A percentile compares a stretch with the other conserved stretches of the same genome.
Conservation (phyloP, 2,113 vertebrate species). For the Natator depressus region DNA sequence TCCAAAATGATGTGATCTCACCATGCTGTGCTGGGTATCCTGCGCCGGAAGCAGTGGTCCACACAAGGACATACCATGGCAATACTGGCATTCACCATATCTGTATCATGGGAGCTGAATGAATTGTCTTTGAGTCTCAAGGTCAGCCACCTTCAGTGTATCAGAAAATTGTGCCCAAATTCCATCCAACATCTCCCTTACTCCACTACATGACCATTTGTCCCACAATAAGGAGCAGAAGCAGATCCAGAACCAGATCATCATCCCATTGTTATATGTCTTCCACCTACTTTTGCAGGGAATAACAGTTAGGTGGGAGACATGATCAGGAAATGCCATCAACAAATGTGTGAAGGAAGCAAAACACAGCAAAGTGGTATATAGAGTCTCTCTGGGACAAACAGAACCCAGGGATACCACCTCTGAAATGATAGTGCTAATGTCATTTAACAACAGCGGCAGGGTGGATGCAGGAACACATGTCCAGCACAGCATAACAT, state of each 20-base stretch:
- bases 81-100: background rate
- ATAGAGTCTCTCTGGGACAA: too few relatives aligned
- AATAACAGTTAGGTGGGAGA: background rate
- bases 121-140: background rate
- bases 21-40: background rate
- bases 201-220: background rate
- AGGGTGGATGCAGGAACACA: background rate
- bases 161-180: background rate
- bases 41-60: background rate
- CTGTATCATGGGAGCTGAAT: background rate
- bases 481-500: background rate
- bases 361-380: background rate
- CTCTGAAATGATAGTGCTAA: background rate
- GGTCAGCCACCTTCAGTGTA: background rate
- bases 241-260: background rate
- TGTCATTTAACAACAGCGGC: background rate
- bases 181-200: background rate
- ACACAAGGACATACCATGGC: background rate
- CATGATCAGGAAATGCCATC: background rate
- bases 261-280: background rate
- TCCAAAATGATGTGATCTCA: background rate
- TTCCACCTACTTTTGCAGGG: background rate
- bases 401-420: background rate
- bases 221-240: background rate
- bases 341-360: background rate